Evolutionary conservation across 2,888 invertebrate species (phyloP).

Genomic region (Archips crataeganus): DNA sequence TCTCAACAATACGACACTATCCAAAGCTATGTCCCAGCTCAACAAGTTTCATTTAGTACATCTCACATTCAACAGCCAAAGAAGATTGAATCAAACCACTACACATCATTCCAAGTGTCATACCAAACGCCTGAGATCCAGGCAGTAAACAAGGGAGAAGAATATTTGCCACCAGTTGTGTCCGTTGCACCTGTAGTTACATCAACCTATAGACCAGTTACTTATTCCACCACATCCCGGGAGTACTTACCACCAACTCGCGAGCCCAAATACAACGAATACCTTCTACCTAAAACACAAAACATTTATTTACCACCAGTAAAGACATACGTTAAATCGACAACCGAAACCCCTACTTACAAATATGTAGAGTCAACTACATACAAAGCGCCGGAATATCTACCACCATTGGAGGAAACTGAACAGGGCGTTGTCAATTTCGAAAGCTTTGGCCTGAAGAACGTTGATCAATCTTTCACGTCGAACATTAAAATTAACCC

Average conservation of each 20-base stretch:
- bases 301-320: constrained; percentile 55
- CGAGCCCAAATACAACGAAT: constrained; percentile 57
- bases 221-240: constrained; percentile 57
- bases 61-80: constrained; percentile 63
- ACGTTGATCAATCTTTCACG: constrained; percentile 47
- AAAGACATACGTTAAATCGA: constrained; percentile 61
- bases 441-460: constrained; percentile 61
- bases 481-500: constrained; percentile 60
- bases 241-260: constrained; percentile 49
- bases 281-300: constrained; percentile 50
- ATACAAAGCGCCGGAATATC: constrained; percentile 61
- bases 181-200: constrained; percentile 58
- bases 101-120: constrained; percentile 63
- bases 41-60: constrained; percentile 62
- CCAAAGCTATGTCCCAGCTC: constrained; percentile 50
- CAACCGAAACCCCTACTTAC: constrained; percentile 61
- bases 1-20: constrained; percentile 53
- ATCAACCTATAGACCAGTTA: constrained; percentile 66
- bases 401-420: constrained; percentile 57
- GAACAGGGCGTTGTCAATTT: constrained; percentile 53
- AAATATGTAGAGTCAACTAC: constrained; percentile 62
- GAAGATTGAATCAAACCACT: constrained; percentile 66
- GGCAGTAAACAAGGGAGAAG: constrained; percentile 71
- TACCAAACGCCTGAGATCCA: constrained; percentile 76
- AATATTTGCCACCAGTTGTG: constrained; percentile 74